A percentile compares a stretch with the other conserved stretches of the same genome.
phyloP scores from a whole-genome alignment of 2,113 vertebrate species.

The Mormoops blainvillei region DNA sequence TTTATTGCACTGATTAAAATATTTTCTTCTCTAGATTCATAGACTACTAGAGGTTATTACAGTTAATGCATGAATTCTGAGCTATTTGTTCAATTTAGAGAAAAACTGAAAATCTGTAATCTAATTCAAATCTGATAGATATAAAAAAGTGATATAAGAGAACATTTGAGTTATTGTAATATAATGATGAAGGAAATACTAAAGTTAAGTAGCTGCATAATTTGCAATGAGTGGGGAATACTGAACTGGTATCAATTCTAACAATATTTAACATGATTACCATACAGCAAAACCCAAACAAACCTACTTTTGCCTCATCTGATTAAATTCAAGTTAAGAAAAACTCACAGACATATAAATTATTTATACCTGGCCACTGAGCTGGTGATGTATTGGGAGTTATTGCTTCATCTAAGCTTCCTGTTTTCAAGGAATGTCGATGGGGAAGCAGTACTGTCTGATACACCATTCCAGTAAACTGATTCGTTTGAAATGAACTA shows the following conservation, averaged over 20 bases:
- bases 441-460: slow-evolving; percentile 91
- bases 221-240: not conserved
- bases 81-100: not conserved
- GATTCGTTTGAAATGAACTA: slow-evolving; percentile 91
- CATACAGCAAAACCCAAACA: not conserved
- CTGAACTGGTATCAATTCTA: not conserved
- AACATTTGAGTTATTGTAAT: slow-evolving; percentile 12
- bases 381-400: slow-evolving; percentile 93
- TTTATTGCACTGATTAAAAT: not conserved
- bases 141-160: slow-evolving; percentile 17
- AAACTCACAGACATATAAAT: not conserved
- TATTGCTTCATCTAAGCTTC: slow-evolving; percentile 89
- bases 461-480: slow-evolving; percentile 95
- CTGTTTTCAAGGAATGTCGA: slow-evolving; percentile 82
- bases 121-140: not conserved
- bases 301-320: slow-evolving; percentile 3
- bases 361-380: slow-evolving; percentile 94
- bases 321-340: not conserved
- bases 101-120: not conserved
- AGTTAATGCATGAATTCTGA: slow-evolving; percentile 10
- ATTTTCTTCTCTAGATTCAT: slow-evolving; percentile 19
- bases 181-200: not conserved
- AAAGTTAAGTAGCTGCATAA: not conserved
- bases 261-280: slow-evolving; percentile 30
- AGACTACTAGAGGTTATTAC: not conserved